Evolutionary conservation across 2,888 invertebrate species (phyloP), one percentile per base, ranked within the genome.

Genomic region (Drosophila mulleri): DNA sequence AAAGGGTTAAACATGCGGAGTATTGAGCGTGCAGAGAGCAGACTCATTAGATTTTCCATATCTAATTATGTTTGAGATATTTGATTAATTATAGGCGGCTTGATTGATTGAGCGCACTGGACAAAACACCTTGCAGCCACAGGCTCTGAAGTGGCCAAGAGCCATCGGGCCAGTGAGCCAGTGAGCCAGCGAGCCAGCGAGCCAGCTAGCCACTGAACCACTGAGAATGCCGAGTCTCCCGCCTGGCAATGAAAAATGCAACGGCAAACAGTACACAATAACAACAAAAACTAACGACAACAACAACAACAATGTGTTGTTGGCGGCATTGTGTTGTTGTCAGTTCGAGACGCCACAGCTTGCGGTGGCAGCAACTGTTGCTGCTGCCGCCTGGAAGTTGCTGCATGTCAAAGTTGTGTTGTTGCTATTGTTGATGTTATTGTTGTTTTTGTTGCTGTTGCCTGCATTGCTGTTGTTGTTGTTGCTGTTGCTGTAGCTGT

Each of bases 341-440:
- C 90, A 88, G 88, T 72, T 81, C 82, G 73, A 90, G 91, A 90
- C 84, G 83, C 80, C 88, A 90, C 91, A 88, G 83, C 90, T 80
- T 80, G 72, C 56, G 80, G 80, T 72, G 65, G 78, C 83, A 72
- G 78, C 80, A 82, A 75, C 75, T 59, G 82, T 81, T 81, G 81
- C 67, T 83, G 80, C 79, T 65, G 81, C 78, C 80, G 78, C 79
- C 82, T 81, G 80, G 86, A 80, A 85, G 84, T 88, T 85, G 80
- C 78, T 73, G 83, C 80, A 75, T 83, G 87, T 88, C 87, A 88
- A 75, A 67, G 65, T 74, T 83, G 81, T 79, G 72, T 78, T 82
- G 76, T 81, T 60, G 82, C 75, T 80, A 80, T 62, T 50, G 67
- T 60, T 74, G 62, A 9, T 50, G 59, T 66, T 80, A 77, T 56